Evolutionary conservation across 2,797 vertebrate genomes (phyloP).

Genomic region (Parauchenoglanis punctatus): DNA sequence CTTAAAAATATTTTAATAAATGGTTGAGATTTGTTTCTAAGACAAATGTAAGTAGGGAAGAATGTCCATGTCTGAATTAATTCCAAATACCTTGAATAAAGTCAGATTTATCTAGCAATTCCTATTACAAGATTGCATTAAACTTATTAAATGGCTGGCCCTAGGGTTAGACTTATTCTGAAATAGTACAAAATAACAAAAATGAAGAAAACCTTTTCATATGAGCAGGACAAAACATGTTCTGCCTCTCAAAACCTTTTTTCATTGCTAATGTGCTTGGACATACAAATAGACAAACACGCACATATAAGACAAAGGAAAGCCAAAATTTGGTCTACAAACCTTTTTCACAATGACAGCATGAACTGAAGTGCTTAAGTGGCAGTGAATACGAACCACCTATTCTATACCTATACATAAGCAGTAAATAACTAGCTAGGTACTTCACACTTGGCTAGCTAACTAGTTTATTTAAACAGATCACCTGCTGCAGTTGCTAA

Average conservation of each 20-base stretch:
- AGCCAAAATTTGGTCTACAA: too few relatives aligned
- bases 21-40: not conserved
- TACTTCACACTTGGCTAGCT: not conserved
- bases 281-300: too few relatives aligned
- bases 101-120: not conserved
- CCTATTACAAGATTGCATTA: not conserved
- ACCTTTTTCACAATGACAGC: too few relatives aligned
- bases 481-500: not conserved
- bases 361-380: too few relatives aligned
- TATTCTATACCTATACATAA: too few relatives aligned
- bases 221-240: too few relatives aligned
- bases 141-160: not conserved
- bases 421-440: too few relatives aligned
- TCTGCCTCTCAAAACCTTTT: too few relatives aligned
- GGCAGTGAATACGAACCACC: too few relatives aligned
- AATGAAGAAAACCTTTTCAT: not conserved
- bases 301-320: too few relatives aligned
- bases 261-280: too few relatives aligned
- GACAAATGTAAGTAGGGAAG: not conserved
- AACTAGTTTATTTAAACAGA: not conserved
- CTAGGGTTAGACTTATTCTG: not conserved
- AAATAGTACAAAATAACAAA: not conserved
- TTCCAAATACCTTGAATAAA: not conserved
- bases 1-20: not conserved
- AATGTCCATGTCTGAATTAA: not conserved